phyloP scores from a whole-genome alignment of 2,888 invertebrate species.

The Eubasilissa splendida region DNA sequence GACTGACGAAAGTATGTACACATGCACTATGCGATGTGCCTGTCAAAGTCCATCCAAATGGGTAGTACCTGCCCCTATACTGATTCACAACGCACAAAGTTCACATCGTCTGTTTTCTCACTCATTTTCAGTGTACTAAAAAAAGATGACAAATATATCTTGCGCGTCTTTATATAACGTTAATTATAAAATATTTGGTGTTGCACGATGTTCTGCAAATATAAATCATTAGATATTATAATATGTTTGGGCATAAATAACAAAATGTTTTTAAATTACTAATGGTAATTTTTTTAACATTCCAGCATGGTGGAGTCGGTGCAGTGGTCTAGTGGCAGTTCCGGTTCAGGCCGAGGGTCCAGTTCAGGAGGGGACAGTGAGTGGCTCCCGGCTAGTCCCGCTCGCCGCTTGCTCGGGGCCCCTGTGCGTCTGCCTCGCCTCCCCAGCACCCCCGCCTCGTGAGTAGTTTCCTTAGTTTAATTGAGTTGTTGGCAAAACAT shows the following conservation, averaged over 20 bases:
- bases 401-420: slow-evolving; percentile 58
- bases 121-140: too few species aligned
- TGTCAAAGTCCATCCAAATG: too few species aligned
- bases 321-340: slow-evolving; percentile 70
- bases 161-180: too few species aligned
- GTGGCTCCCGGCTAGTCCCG: slow-evolving; percentile 63
- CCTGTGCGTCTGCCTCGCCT: slow-evolving; percentile 50
- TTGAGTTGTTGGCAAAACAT: neutral
- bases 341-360: slow-evolving; percentile 70
- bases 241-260: neutral
- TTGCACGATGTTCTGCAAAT: too few species aligned
- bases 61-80: too few species aligned
- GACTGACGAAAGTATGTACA: too few species aligned
- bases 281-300: neutral
- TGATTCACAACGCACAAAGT: too few species aligned
- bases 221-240: too few species aligned
- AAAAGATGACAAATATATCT: too few species aligned
- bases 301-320: slow-evolving; percentile 59
- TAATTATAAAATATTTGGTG: too few species aligned
- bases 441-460: slow-evolving; percentile 56
- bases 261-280: neutral
- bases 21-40: too few species aligned
- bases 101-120: too few species aligned
- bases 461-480: slow-evolving; percentile 35
- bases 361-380: slow-evolving; percentile 65